A percentile compares a stretch with the other conserved stretches of the same genome.
Evolutionary conservation across 1,140 invertebrate species (phyloP).

Genomic region (Thereuonema tuberculata): DNA sequence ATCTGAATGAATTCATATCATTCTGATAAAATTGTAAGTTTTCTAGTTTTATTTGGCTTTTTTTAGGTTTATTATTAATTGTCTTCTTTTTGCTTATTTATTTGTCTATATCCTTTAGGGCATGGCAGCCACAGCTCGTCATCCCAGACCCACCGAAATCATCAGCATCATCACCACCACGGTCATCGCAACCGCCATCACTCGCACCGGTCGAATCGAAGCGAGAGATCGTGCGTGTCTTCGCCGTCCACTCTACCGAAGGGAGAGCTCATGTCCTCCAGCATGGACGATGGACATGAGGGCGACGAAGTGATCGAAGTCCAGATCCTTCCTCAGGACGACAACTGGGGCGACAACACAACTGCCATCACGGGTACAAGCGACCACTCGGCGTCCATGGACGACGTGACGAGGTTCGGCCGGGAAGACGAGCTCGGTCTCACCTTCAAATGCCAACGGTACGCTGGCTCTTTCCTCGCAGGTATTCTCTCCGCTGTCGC

Average conservation of each 20-base stretch:
- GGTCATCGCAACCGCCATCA: conserved; percentile 8
- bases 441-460: conserved; percentile 57
- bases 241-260: conserved; percentile 18
- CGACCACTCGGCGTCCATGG: conserved; percentile 81
- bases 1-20: too few species aligned
- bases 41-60: too few species aligned
- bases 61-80: too few species aligned
- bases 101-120: too few species aligned
- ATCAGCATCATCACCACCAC: conserved; percentile 14
- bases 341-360: conserved; percentile 96
- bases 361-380: conserved; percentile 93
- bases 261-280: conserved; percentile 17
- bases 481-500: conserved; percentile 60
- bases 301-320: conserved; percentile 74
- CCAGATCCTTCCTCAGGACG: conserved; percentile 85
- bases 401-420: conserved; percentile 47
- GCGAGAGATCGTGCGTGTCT: conserved; percentile 24
- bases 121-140: too few species aligned
- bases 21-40: too few species aligned
- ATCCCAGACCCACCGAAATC: background rate
- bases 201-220: conserved; percentile 15
- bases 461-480: conserved; percentile 59
- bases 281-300: conserved; percentile 44
- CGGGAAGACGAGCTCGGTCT: conserved; percentile 24
- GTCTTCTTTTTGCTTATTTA: too few species aligned